Evolutionary conservation across 2,797 vertebrate genomes (phyloP), one percentile per base, ranked within the genome.

Genomic region (Sebastes dallii): DNA sequence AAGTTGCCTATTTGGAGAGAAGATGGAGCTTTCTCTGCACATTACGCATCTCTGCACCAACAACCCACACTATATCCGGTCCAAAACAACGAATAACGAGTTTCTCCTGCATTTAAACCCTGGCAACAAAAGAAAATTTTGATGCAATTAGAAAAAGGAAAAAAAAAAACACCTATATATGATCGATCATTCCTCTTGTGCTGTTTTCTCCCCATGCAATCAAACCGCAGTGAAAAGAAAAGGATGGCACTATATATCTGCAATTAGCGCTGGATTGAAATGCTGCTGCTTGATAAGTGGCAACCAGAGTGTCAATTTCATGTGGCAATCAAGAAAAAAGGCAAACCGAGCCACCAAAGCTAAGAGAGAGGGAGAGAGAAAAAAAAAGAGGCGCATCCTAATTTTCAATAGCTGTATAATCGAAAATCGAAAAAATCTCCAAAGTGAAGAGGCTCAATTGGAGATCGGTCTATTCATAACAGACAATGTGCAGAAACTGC

Each of bases 221-320:
- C 93, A 94, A 88, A 92, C 78, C 78, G 85, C 86, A n/a, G 80
- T 83, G 86, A 93, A 93, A 94, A 92, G 90, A 94, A 94, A 91
- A 93, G 83, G 91, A 91, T 87, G 89, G 84, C 86, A 84, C 90
- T 85, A 88, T 85, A 88, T 82, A 91, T 91, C 75, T 94, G 94
- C 92, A 95, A 95, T 95, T 96, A 95, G 91, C 86, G 78, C 72
- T 64, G 85, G 91, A 92, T 94, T 94, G 89, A 95, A 91, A 92
- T 81, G 91, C 88, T 88, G 76, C 80, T 39, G 84, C 89, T 72
- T 84, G 87, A 88, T 91, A 91, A 94, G 90, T 94, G 92, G 90
- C 86, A 85, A 88, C 79, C 77, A 80, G 78, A 93, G 92, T 95
- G 92, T 94, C 92, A 90, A 95, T 95, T 95, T 94, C 91, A 95